Evolutionary conservation across 2,888 invertebrate species (phyloP).

Genomic region (Cordilura impudica): DNA sequence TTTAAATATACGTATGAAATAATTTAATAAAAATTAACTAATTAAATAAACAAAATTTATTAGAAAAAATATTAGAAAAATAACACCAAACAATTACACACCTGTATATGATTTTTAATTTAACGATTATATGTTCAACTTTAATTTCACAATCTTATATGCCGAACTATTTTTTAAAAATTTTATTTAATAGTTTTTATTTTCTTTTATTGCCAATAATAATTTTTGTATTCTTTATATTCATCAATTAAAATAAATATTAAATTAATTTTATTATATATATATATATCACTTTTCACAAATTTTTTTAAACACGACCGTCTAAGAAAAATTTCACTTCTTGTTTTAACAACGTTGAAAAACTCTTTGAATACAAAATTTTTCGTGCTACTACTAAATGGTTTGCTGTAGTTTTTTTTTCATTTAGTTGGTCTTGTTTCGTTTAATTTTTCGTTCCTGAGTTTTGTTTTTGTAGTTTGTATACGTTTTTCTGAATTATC

Average conservation of each 20-base stretch:
- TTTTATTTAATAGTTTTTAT: background rate
- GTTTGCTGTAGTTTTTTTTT: slow-evolving; percentile 41
- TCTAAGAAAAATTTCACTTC: slow-evolving; percentile 31
- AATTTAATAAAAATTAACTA: slow-evolving; percentile 3
- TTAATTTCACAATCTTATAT: background rate
- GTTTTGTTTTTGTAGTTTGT: background rate
- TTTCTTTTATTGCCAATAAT: background rate
- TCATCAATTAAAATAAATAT: background rate
- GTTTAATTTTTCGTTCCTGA: background rate
- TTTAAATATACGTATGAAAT: background rate
- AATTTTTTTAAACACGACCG: slow-evolving; percentile 12
- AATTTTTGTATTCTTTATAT: background rate
- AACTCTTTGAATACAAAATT: slow-evolving; percentile 44
- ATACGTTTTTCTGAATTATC: background rate
- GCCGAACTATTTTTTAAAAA: background rate
- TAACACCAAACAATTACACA: background rate
- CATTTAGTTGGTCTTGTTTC: slow-evolving; percentile 27
- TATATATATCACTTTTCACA: background rate
- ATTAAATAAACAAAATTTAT: background rate
- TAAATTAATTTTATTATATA: background rate
- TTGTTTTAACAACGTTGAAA: slow-evolving; percentile 41
- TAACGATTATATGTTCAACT: background rate
- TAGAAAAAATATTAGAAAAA: background rate
- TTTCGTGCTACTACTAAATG: slow-evolving; percentile 16
- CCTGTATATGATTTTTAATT: background rate